Evolutionary conservation across 2,888 invertebrate genomes (phyloP), one percentile per base, ranked within the genome.

Genomic region (Geotrupes spiniger): DNA sequence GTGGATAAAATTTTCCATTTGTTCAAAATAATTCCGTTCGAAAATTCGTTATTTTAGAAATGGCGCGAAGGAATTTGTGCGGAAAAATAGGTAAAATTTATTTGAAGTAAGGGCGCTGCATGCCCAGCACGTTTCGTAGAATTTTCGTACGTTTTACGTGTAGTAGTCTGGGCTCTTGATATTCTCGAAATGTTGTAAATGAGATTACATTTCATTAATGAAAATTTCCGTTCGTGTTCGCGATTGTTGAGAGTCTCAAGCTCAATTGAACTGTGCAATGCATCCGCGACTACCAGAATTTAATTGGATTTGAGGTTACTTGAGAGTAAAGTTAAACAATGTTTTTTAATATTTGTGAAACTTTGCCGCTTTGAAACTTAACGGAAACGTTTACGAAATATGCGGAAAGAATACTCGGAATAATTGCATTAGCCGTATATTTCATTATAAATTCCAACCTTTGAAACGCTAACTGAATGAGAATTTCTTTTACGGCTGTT

Each of bases 151-250:
- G 12, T 36, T 15, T 15, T 43, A 38, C 58, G 59, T 54, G 52
- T 48, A 61, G n/a, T n/a, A n/a, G n/a, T n/a, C n/a, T n/a, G n/a
- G n/a, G 21, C 21, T 21, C 61, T 63, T 63, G 61, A 61, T 63
- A 65, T 65, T 64, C 64, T 46, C 57, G 60, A 52, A 59, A 60
- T 61, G 58, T 59, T 53, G 57, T 51, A 57, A 57, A 57, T 59
- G 59, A 59, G 60, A 64, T 62, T 62, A 62, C 61, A 63, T 63
- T 64, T 63, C 64, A 62, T 65, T 63, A 65, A 66, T 64, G 64
- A 64, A 63, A 62, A 61, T 64, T 65, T 64, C 63, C 56, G 61
- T 60, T 61, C 63, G 61, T 64, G 63, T 63, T 56, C 63, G 58
- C 59, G 58, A 62, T 62, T 62, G 60, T 62, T 61, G 53, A 53